Evolutionary conservation across 2,888 invertebrate species (phyloP), one percentile per base, ranked within the genome.

Genomic region (Drosophila atripex): DNA sequence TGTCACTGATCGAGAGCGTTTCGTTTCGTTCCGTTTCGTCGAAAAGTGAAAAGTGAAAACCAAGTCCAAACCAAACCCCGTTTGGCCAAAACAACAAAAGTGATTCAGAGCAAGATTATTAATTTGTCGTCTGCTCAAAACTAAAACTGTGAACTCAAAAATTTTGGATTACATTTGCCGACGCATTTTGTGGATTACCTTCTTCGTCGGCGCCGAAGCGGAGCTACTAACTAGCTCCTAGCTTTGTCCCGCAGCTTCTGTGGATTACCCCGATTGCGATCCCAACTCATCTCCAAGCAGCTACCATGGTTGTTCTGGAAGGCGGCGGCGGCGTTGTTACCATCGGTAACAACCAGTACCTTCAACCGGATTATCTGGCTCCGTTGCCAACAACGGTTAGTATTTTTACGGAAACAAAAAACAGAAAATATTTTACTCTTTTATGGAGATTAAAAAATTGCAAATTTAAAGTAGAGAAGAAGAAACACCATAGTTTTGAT

Each of bases 301-400:
- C 55, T 49, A 51, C 64, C 66, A 97, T 97, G 97, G 97, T 97
- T 93, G 97, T 97, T 92, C 94, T 97, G 93, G 97, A 97, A 94
- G 95, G 96, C 93, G 95, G 96, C 93, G 95, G 95, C 93, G 95
- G 95, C 93, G 95, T 97, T 94, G 94, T 96, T 93, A 95, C 96
- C 90, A 94, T 95, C 88, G 95, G 96, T 91, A 96, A 95, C 89
- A 97, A 97, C 93, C 98, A 98, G 93, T 98, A 98, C 92, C 93
- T 98, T 86, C 97, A 97, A 92, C 98, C 98, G 92, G 98, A 98
- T 94, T 98, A 98, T 93, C 94, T 98, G 90, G 96, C 97, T 83
- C 98, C 98, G 83, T 94, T 98, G 91, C 96, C 98, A 77, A 97
- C 97, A 75, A 96, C 97, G 95, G 98, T 98, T 94, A 96, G 97